Percentiles rank a stretch among this genome's conserved stretches.
phyloP scores from a whole-genome alignment of 1,140 invertebrate genomes.

The Conopomorpha cramerella region DNA sequence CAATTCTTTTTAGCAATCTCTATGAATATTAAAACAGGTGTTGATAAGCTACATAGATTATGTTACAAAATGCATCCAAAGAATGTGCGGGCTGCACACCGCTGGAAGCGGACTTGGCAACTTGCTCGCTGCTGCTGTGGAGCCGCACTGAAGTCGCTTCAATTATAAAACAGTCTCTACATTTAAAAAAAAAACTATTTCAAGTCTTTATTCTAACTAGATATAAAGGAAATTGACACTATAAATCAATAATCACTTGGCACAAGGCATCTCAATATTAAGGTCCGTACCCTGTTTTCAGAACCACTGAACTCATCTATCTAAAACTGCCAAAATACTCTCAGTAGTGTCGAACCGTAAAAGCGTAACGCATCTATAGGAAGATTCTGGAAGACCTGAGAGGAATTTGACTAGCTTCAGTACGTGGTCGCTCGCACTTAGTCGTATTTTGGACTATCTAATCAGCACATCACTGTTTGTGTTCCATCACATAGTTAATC shows the following conservation, averaged over 20 bases:
- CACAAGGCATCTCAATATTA: conserved; percentile 39
- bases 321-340: conserved; percentile 44
- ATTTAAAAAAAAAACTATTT: conserved; percentile 49
- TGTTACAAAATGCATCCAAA: conserved; percentile 52
- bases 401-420: conserved; percentile 44
- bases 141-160: no score
- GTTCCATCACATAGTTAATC: conserved; percentile 21
- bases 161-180: conserved; percentile 43
- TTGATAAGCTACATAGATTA: conserved; percentile 35
- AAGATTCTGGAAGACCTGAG: conserved; percentile 34
- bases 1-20: conserved; percentile 29
- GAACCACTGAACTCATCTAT: conserved; percentile 31
- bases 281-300: conserved; percentile 54
- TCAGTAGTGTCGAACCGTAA: conserved; percentile 19
- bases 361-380: conserved; percentile 12
- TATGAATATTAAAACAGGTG: conserved; percentile 24
- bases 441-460: conserved; percentile 15
- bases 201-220: conserved; percentile 49
- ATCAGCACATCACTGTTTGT: conserved; percentile 23
- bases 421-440: conserved; percentile 25
- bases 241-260: conserved; percentile 55
- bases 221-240: conserved; percentile 48
- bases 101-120: conserved; percentile 28
- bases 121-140: conserved; percentile 18
- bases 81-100: no score